Evolutionary conservation across 1,140 invertebrate genomes (phyloP).

Genomic region (Paramacrobiotus metropolitanus): DNA sequence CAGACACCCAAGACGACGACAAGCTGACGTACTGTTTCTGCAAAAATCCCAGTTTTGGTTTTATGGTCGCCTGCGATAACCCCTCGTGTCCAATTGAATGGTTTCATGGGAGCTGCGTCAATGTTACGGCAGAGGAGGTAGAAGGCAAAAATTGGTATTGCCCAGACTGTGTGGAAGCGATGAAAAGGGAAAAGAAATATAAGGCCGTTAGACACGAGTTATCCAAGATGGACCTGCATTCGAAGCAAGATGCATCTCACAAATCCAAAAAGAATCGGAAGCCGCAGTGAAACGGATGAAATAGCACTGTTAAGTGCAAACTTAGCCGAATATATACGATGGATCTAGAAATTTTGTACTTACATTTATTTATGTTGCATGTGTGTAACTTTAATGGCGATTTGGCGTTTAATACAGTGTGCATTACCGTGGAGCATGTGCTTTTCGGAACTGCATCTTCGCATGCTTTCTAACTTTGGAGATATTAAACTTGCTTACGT

Average conservation of each 20-base stretch:
- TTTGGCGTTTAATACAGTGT: no score
- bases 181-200: background rate
- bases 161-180: background rate
- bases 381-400: no score
- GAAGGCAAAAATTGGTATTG: background rate
- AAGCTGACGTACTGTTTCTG: conserved; percentile 91
- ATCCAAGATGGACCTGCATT: background rate
- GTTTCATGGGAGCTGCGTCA: conserved; percentile 96
- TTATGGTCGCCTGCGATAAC: conserved; percentile 98
- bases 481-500: no score
- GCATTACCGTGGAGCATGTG: no score
- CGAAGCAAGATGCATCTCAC: background rate
- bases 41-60: conserved; percentile 91
- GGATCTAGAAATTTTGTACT: no score
- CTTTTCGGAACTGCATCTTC: no score
- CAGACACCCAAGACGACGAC: conserved; percentile 38
- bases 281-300: background rate
- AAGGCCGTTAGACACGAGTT: background rate
- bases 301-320: no score
- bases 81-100: conserved; percentile 79
- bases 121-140: conserved; percentile 35
- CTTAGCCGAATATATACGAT: no score
- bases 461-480: no score
- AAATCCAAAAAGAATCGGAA: background rate
- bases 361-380: no score